Conservation (phyloP, 2,888 invertebrate species). For the Oscheius sp. region DNA sequence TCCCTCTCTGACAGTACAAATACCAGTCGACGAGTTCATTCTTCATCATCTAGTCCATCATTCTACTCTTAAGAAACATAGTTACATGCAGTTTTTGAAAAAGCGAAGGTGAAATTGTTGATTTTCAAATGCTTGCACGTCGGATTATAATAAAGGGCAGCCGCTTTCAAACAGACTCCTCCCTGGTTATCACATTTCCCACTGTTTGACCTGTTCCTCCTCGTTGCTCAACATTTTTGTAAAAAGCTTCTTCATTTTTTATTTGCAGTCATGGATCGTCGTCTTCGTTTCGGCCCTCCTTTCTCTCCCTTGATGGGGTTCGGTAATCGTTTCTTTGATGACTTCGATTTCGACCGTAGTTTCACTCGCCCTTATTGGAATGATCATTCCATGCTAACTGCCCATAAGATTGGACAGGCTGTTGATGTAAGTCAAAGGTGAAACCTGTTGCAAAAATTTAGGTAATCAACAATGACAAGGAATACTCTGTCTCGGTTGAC, state of each 20-base stretch:
- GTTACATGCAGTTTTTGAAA: conserved; percentile 1
- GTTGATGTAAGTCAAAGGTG: conserved; percentile 45
- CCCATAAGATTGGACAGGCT: conserved; percentile 57
- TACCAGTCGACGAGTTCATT: neutral
- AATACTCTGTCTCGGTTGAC: conserved; percentile 55
- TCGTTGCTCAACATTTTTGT: conserved; percentile 7
- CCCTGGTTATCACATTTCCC: conserved; percentile 29
- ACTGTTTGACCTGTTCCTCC: conserved; percentile 23
- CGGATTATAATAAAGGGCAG: conserved; percentile 29
- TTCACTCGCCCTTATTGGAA: conserved; percentile 58
- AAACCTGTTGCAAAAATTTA: conserved; percentile 18
- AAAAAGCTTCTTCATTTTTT: conserved; percentile 6
- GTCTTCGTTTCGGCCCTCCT: conserved; percentile 43
- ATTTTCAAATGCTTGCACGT: conserved; percentile 23
- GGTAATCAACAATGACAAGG: conserved; percentile 49
- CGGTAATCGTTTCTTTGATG: conserved; percentile 53
- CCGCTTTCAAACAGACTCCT: conserved; percentile 27
- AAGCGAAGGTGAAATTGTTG: conserved; percentile 18
- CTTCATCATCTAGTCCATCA: too few relatives aligned
- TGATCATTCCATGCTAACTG: conserved; percentile 54
- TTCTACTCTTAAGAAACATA: neutral
- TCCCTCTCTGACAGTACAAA: conserved; percentile 13
- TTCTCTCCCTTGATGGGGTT: conserved; percentile 45
- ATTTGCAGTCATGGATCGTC: conserved; percentile 38
- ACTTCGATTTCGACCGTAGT: conserved; percentile 58